Evolutionary conservation across 2,888 invertebrate species (phyloP).

Genomic region (Camptogramma bilineatum): DNA sequence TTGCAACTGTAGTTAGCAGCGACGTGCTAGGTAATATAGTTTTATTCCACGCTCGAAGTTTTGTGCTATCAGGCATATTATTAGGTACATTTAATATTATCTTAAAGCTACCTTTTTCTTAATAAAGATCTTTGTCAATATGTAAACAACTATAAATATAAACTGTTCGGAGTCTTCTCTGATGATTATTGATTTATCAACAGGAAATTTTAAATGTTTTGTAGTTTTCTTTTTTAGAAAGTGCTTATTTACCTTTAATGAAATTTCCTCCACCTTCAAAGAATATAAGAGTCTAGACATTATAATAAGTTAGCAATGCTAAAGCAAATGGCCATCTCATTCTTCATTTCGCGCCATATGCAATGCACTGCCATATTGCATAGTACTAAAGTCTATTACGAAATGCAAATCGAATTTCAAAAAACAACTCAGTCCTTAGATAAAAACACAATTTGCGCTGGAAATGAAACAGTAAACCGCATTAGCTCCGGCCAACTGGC

Average conservation of each 20-base stretch:
- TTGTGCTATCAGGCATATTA: not conserved
- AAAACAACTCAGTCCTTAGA: constrained; percentile 69
- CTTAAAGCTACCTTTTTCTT: too few species aligned
- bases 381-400: constrained; percentile 28
- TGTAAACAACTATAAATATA: too few species aligned
- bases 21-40: not conserved
- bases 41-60: not conserved
- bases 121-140: too few species aligned
- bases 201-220: too few species aligned
- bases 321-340: constrained; percentile 8
- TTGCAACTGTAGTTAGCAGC: not conserved
- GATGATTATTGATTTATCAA: too few species aligned
- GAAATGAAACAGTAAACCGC: constrained; percentile 83
- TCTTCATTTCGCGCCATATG: constrained; percentile 28
- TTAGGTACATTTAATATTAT: too few species aligned
- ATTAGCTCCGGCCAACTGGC: constrained; percentile 82
- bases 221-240: too few species aligned
- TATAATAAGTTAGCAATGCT: not conserved
- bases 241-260: not conserved
- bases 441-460: constrained; percentile 79
- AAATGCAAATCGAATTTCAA: constrained; percentile 63
- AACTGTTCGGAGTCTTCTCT: too few species aligned
- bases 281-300: not conserved
- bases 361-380: constrained; percentile 29
- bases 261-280: not conserved